These are phyloP conservation scores for Linepithema humile DNA, from an alignment of 1,140 invertebrate genomes.

Conservation along the genomic window DNA sequence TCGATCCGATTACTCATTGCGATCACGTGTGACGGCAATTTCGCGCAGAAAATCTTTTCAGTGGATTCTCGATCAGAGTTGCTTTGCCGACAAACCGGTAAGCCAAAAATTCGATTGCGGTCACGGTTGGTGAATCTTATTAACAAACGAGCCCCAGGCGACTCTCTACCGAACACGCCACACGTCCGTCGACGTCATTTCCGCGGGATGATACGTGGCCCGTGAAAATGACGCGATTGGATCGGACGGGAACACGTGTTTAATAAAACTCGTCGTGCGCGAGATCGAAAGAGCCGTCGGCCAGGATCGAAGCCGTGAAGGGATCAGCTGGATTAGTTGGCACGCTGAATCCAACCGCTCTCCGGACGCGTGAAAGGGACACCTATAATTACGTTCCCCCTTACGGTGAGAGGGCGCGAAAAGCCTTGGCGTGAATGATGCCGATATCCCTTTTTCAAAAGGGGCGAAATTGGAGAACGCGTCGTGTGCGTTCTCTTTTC, in stretches of 20 bases:
- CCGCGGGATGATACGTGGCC: constrained; percentile 29
- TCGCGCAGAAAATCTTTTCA: background rate
- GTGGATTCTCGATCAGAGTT: background rate
- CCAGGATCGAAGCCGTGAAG: constrained; percentile 57
- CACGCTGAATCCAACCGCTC: constrained; percentile 64
- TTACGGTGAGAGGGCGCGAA: constrained; percentile 66
- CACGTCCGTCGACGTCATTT: constrained; percentile 21
- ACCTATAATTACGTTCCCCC: constrained; percentile 75
- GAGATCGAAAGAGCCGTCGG: constrained; percentile 60
- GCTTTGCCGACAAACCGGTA: constrained; percentile 9
- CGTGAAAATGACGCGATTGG: constrained; percentile 54
- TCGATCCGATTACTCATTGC: constrained; percentile 22
- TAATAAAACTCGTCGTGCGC: constrained; percentile 64
- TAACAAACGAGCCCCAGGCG: constrained; percentile 49
- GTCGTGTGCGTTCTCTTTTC: background rate
- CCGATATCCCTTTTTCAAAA: constrained; percentile 72
- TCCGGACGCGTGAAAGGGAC: constrained; percentile 69
- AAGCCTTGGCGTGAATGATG: constrained; percentile 71
- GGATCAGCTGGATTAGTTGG: constrained; percentile 73
- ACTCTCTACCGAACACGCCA: background rate
- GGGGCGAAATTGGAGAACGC: constrained; percentile 66
- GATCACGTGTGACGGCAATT: constrained; percentile 29
- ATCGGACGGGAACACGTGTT: constrained; percentile 47
- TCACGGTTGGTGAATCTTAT: background rate
- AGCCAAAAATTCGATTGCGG: constrained; percentile 49